Evolutionary conservation across 2,113 vertebrate species (phyloP).

Genomic region (Nematolebias whitei): DNA sequence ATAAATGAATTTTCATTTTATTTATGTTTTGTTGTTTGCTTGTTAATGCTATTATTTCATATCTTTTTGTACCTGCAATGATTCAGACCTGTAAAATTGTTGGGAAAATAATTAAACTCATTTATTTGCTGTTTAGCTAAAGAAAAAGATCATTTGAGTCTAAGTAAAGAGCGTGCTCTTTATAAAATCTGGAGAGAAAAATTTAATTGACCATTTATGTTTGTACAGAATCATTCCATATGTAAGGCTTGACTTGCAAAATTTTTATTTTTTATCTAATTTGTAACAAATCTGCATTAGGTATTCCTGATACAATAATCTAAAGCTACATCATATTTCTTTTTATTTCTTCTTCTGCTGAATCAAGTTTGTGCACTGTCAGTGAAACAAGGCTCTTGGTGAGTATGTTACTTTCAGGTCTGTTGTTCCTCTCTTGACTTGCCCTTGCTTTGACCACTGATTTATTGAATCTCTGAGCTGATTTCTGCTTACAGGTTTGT

Average conservation of each 20-base stretch:
- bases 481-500: conserved; percentile 32
- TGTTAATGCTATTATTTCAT: too few species aligned
- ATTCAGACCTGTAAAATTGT: neutral
- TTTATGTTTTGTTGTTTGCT: too few species aligned
- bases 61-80: too few species aligned
- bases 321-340: neutral
- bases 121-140: neutral
- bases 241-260: too few species aligned
- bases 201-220: neutral
- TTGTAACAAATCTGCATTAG: too few species aligned
- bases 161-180: neutral
- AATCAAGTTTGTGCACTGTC: too few species aligned
- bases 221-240: too few species aligned
- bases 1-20: too few species aligned
- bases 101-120: neutral
- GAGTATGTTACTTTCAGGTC: conserved; percentile 10
- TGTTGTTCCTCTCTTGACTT: conserved; percentile 27
- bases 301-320: too few species aligned
- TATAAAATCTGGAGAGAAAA: neutral
- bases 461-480: conserved; percentile 38
- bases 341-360: too few species aligned
- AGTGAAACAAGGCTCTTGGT: neutral
- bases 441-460: conserved; percentile 43
- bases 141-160: neutral
- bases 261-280: too few species aligned